Conservation (phyloP, 2,113 vertebrate genomes). For the Acrocephalus kingi region DNA sequence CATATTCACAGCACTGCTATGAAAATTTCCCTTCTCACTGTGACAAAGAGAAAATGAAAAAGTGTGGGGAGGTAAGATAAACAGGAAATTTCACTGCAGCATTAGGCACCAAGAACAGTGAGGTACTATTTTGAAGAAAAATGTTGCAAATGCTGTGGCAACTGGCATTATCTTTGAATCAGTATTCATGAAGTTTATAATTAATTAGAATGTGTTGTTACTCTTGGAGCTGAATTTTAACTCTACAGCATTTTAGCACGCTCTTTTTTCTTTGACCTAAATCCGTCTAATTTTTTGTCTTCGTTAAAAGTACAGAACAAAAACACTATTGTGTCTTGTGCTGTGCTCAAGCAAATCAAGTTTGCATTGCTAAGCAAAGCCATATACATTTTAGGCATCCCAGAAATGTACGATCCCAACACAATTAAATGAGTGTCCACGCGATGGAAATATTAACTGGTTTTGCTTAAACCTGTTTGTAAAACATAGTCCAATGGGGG, state of each 20-base stretch:
- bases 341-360: constrained; percentile 27
- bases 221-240: constrained; percentile 52
- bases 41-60: background rate
- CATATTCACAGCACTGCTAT: background rate
- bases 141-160: background rate
- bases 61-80: background rate
- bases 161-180: constrained; percentile 6
- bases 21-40: background rate
- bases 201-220: constrained; percentile 46
- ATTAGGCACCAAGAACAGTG: background rate
- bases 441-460: background rate
- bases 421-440: background rate
- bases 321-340: background rate
- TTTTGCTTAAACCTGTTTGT: constrained; percentile 24
- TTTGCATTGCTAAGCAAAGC: constrained; percentile 48
- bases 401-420: background rate
- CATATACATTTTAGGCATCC: constrained; percentile 26
- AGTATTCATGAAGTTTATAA: constrained; percentile 41
- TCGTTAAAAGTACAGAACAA: constrained; percentile 37
- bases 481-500: background rate
- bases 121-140: background rate
- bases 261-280: constrained; percentile 64
- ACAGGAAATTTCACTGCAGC: background rate
- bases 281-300: constrained; percentile 62
- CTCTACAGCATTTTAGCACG: background rate